phyloP scores from a whole-genome alignment of 2,113 vertebrate species.

The Sinocyclocheilus anshuiensis region DNA sequence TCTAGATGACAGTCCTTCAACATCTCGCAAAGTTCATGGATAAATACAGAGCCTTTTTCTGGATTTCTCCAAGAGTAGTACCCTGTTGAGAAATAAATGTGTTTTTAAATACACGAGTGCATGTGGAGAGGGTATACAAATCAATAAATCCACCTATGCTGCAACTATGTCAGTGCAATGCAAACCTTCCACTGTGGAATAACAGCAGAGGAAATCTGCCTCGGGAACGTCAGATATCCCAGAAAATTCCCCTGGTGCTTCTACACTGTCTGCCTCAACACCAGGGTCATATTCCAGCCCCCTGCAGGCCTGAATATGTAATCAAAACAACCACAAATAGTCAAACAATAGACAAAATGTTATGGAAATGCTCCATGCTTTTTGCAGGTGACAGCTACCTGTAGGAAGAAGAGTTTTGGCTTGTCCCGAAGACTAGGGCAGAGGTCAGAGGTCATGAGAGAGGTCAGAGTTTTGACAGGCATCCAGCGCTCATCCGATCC shows the following conservation, averaged over 20 bases:
- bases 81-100: neutral
- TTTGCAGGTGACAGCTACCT: neutral
- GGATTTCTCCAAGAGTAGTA: conserved; percentile 34
- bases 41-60: conserved; percentile 16
- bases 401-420: conserved; percentile 32
- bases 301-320: conserved; percentile 7
- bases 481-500: conserved; percentile 8
- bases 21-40: conserved; percentile 18
- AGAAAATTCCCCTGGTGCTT: neutral
- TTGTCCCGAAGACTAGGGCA: conserved; percentile 18
- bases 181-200: conserved; percentile 33
- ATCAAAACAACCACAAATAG: neutral
- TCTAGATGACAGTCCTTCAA: conserved; percentile 9
- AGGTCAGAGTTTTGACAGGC: conserved; percentile 26
- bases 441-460: conserved; percentile 18
- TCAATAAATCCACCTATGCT: neutral
- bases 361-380: neutral
- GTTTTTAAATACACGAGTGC: neutral
- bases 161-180: neutral
- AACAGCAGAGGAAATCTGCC: conserved; percentile 27
- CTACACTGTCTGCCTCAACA: conserved; percentile 21
- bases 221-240: conserved; percentile 22
- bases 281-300: neutral
- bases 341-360: neutral
- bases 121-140: neutral